Evolutionary conservation across 2,113 vertebrate genomes (phyloP).

Genomic region (Tichodroma muraria): DNA sequence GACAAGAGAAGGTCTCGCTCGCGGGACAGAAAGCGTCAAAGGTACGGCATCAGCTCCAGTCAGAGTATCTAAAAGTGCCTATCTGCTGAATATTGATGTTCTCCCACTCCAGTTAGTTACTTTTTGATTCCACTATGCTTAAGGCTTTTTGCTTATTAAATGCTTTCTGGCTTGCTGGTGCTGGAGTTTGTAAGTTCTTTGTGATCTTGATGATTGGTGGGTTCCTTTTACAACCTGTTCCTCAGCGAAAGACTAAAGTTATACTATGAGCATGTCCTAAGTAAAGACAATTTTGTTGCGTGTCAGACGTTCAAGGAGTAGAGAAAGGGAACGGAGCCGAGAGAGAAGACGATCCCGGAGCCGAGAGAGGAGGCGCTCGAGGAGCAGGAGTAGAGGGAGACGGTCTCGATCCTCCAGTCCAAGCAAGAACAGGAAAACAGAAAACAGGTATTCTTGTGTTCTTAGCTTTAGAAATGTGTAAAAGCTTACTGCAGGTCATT

Average conservation of each 20-base stretch:
- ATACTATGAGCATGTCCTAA: fast-evolving
- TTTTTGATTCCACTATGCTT: background rate
- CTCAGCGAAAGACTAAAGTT: background rate
- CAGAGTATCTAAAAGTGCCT: fast-evolving
- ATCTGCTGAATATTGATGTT: fast-evolving
- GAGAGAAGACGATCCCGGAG: constrained; percentile 87
- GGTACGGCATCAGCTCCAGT: constrained; percentile 50
- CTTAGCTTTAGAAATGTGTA: background rate
- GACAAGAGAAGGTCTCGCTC: constrained; percentile 91
- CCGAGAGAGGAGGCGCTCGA: constrained; percentile 82
- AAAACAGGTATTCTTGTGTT: constrained; percentile 76
- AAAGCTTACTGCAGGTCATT: background rate
- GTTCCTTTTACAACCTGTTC: background rate
- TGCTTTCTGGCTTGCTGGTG: background rate
- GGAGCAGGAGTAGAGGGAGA: constrained; percentile 82
- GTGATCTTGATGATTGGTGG: background rate
- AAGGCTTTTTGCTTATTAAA: background rate
- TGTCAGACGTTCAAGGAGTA: constrained; percentile 85
- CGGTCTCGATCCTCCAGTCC: constrained; percentile 84
- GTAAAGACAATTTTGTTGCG: background rate
- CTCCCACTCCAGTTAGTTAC: background rate
- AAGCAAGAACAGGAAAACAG: constrained; percentile 83
- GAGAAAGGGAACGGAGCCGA: constrained; percentile 76
- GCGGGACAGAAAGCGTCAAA: constrained; percentile 87
- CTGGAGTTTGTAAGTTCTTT: background rate